A percentile compares a stretch with the other conserved stretches of the same genome.
These are phyloP conservation scores for Triplophysa bombifrons DNA, from an alignment of 2,797 vertebrate species.

Conservation along the genomic window DNA sequence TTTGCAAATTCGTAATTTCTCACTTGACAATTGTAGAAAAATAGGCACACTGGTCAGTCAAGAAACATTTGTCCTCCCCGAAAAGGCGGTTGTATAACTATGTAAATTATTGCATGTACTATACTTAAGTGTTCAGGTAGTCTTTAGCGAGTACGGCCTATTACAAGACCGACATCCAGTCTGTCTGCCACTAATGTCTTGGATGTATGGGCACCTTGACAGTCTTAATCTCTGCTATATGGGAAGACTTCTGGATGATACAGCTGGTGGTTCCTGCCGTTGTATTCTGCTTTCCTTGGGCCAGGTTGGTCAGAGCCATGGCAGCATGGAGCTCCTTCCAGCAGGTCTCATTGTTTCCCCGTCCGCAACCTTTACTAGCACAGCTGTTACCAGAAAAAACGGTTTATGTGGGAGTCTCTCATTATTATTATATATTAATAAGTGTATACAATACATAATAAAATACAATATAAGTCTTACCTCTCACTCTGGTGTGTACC, in stretches of 20 bases:
- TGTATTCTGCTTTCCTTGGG: slow-evolving; percentile 89
- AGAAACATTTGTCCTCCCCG: slow-evolving; percentile 36
- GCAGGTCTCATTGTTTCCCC: slow-evolving; percentile 92
- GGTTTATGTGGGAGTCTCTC: slow-evolving; percentile 18
- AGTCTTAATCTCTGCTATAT: slow-evolving; percentile 99
- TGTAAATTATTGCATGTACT: slow-evolving; percentile 29
- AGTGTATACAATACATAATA: background rate
- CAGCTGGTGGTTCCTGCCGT: slow-evolving; percentile 89
- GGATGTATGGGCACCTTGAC: slow-evolving; percentile 92
- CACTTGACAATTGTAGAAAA: slow-evolving; percentile 18
- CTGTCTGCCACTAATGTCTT: slow-evolving; percentile 65
- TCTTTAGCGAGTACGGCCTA: background rate
- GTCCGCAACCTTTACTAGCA: slow-evolving; percentile 60
- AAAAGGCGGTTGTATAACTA: slow-evolving; percentile 30
- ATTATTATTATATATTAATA: background rate
- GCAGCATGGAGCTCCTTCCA: slow-evolving; percentile 99
- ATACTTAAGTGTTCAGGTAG: slow-evolving; percentile 33
- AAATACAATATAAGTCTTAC: slow-evolving; percentile 20
- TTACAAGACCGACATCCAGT: background rate
- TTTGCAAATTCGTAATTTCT: slow-evolving; percentile 22
- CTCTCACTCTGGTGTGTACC: slow-evolving; percentile 39
- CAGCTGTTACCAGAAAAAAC: slow-evolving; percentile 16
- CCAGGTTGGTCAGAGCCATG: slow-evolving; percentile 98
- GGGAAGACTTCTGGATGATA: slow-evolving; percentile 99
- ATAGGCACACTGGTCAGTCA: slow-evolving; percentile 53